These are phyloP conservation scores for Sternotherus odoratus DNA, from an alignment of 2,797 vertebrate genomes.

Conservation along the genomic window DNA sequence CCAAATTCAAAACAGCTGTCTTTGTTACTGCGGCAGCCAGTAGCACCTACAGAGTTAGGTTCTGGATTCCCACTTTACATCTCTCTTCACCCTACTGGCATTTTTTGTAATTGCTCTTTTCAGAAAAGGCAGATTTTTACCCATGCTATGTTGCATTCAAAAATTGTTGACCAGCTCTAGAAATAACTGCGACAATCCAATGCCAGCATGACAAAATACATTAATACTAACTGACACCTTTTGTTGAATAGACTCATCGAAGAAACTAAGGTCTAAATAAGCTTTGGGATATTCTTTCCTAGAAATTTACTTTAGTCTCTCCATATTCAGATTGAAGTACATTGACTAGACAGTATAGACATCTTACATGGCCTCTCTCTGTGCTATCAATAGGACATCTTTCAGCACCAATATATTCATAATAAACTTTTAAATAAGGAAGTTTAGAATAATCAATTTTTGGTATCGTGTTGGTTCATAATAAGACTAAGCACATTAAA, in stretches of 20 bases:
- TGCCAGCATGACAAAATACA: neutral
- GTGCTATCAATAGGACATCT: neutral
- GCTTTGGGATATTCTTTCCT: neutral
- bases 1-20: neutral
- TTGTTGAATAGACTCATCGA: neutral
- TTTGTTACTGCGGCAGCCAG: too few species aligned
- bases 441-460: neutral
- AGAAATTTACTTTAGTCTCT: neutral
- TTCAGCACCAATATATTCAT: neutral
- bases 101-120: neutral
- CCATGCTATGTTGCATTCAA: too few species aligned
- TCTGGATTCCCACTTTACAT: neutral
- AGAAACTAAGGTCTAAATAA: neutral
- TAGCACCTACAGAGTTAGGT: neutral
- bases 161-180: neutral
- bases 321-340: neutral
- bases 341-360: neutral
- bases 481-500: neutral
- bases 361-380: neutral
- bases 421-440: neutral
- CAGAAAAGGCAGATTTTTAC: neutral
- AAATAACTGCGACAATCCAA: neutral
- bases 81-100: too few species aligned
- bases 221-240: neutral
- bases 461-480: neutral